Conservation (phyloP, 2,113 vertebrate genomes). For the Equus quagga region DNA sequence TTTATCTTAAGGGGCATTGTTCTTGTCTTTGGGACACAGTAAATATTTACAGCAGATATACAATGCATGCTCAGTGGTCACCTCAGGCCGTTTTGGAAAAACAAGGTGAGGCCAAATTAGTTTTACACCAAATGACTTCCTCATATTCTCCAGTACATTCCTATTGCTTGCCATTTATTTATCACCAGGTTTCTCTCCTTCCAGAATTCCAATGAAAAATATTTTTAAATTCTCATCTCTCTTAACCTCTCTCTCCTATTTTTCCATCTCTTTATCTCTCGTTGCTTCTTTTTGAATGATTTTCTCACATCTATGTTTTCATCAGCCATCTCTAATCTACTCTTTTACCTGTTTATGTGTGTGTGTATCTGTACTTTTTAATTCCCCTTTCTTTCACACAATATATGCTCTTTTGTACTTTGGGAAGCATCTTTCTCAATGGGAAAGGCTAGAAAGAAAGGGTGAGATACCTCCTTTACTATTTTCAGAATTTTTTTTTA, state of each 20-base stretch:
- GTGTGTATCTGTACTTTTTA: not conserved
- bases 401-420: not conserved
- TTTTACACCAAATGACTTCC: no score
- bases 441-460: not conserved
- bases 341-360: not conserved
- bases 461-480: not conserved
- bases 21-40: no score
- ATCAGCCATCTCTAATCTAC: not conserved
- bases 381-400: not conserved
- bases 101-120: no score
- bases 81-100: no score
- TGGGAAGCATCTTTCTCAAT: constrained; percentile 24
- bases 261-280: not conserved
- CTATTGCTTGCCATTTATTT: no score
- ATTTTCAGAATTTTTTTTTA: not conserved
- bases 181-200: not conserved
- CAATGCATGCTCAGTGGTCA: no score
- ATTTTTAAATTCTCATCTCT: not conserved
- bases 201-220: constrained; percentile 2
- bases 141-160: no score
- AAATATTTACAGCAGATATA: no score
- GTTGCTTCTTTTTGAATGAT: not conserved
- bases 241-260: not conserved
- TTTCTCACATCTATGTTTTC: not conserved
- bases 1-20: no score